These are phyloP conservation scores for Drosophila putrida DNA, from an alignment of 2,888 invertebrate species.

Conservation along the genomic window DNA sequence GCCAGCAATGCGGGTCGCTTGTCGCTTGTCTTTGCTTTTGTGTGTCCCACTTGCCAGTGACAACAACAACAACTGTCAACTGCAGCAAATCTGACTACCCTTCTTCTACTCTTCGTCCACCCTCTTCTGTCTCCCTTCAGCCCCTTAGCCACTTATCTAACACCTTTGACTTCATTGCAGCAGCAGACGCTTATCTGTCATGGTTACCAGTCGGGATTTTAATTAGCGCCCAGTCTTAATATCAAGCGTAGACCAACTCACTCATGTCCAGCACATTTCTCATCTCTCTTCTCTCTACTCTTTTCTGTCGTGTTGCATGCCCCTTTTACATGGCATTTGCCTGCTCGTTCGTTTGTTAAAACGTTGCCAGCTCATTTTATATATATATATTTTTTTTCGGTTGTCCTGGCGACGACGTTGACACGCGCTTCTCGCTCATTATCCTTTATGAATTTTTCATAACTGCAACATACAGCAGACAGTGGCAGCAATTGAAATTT, in stretches of 20 bases:
- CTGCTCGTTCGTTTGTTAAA: constrained; percentile 78
- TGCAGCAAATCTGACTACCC: constrained; percentile 56
- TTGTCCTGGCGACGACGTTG: constrained; percentile 62
- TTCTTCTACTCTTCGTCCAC: no score
- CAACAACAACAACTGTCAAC: constrained; percentile 49
- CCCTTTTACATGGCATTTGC: constrained; percentile 68
- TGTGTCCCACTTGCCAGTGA: constrained; percentile 68
- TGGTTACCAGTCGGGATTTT: constrained; percentile 73
- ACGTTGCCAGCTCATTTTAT: constrained; percentile 58
- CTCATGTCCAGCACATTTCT: constrained; percentile 36
- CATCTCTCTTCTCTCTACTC: neutral
- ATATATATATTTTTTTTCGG: constrained; percentile 18
- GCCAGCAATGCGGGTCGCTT: constrained; percentile 72
- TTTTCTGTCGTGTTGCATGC: constrained; percentile 8
- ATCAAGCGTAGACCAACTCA: constrained; percentile 23
- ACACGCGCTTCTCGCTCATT: constrained; percentile 82
- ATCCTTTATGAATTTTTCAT: constrained; percentile 84
- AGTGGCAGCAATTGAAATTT: constrained; percentile 71
- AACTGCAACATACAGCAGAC: constrained; percentile 57
- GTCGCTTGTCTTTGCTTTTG: constrained; percentile 56
- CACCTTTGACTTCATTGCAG: constrained; percentile 74
- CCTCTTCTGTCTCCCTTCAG: neutral
- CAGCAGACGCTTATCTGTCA: constrained; percentile 73
- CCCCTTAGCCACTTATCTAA: constrained; percentile 65
- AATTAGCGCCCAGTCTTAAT: constrained; percentile 65